Conservation (phyloP, 2,113 vertebrate species). For the Oceanodroma tethys region DNA sequence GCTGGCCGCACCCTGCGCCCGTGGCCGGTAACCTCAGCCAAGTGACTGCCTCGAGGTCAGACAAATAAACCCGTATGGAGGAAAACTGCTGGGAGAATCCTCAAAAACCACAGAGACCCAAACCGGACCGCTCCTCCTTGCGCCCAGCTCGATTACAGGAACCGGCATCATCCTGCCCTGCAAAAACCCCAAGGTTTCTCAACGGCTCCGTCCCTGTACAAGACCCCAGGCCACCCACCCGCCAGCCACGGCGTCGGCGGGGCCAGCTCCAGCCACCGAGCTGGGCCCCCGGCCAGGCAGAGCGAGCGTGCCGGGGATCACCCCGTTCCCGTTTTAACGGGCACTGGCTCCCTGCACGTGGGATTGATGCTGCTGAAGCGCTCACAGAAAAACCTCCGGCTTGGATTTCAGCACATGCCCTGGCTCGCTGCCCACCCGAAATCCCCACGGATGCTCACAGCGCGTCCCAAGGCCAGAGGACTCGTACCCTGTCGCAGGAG, state of each 20-base stretch:
- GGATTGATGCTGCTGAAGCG: background rate
- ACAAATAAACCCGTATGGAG: background rate
- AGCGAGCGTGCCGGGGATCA: fast-evolving
- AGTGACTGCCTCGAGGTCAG: background rate
- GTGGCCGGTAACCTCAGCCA: background rate
- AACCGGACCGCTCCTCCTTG: fast-evolving
- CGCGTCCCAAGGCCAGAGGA: background rate
- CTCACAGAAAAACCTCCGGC: background rate
- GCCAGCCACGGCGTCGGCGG: background rate
- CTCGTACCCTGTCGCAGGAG: fast-evolving
- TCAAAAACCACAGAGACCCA: background rate
- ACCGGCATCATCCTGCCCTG: too few relatives aligned
- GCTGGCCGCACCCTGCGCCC: background rate
- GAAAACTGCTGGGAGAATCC: background rate
- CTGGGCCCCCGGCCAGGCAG: background rate
- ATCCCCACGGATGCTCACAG: fast-evolving
- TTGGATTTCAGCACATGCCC: background rate
- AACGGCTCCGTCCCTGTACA: fast-evolving
- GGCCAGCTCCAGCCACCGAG: background rate
- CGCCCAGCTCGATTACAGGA: background rate
- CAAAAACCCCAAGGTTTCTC: background rate
- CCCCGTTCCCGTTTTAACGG: fast-evolving
- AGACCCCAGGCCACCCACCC: background rate
- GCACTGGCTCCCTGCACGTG: fast-evolving
- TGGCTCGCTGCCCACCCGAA: background rate